Evolutionary conservation across 2,888 invertebrate species (phyloP), one percentile per base, ranked within the genome.

Genomic region (Drosophila buzzatii): DNA sequence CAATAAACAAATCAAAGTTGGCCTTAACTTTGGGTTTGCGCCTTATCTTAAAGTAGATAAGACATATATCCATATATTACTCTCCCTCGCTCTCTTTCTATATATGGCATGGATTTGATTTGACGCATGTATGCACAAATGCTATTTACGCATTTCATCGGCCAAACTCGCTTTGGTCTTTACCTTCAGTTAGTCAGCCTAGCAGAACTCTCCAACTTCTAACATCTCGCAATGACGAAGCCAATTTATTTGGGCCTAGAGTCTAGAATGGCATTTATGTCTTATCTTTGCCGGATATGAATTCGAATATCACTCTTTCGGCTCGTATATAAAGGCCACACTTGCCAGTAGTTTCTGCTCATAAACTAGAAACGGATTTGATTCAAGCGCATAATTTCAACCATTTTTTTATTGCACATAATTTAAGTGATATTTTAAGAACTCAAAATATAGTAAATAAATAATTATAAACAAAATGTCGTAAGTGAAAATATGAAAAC

Each of bases 111-210:
- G 20, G 16, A 53, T 64, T 70, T 69, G 49, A 77, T 69, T 69
- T 67, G 27, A 65, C 23, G 23, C 23, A 23, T 23, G 23, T 4
- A 4, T 23, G 23, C 39, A 63, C 42, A 70, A 63, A 64, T 56
- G 1, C 3, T 31, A 70, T 63, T 58, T 62, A 62, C 55, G 45
- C 37, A 44, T 4, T 60, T 63, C 63, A 66, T 49, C 70, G 70
- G 63, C 53, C 27, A 18, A 51, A 18, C 8, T 31, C 49, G 51
- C 61, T 70, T 83, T 88, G 69, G 81, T 82, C 66, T 70, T 71
- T 39, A 47, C 44, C 8, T 52, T 59, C 59, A 65, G 23, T 23
- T 23, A 23, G 23, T 2, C 89, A 85, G 70, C 63, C 20, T 0
- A 9, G 8, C 18, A 73, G 4, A 20, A 75, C 69, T 68, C 23